phyloP scores from a whole-genome alignment of 2,113 vertebrate genomes.

The Heteronetta atricapilla region DNA sequence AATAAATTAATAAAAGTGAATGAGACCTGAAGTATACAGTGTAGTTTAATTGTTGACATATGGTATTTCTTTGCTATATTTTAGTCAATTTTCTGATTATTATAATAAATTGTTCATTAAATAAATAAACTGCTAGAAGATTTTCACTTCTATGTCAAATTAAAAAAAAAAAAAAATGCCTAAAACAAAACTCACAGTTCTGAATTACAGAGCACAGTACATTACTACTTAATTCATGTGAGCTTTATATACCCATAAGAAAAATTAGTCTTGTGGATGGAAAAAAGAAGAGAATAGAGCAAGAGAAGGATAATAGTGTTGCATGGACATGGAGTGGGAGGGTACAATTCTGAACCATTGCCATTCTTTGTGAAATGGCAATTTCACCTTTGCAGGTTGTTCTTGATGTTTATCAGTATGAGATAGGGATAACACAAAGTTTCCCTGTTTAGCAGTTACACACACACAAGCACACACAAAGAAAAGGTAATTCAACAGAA shows the following conservation, averaged over 20 bases:
- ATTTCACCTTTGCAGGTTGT: not conserved
- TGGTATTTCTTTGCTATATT: not conserved
- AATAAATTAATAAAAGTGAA: not conserved
- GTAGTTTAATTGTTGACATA: not conserved
- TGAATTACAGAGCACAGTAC: constrained; percentile 30
- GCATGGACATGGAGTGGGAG: not conserved
- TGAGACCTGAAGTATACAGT: not conserved
- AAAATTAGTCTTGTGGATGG: not conserved
- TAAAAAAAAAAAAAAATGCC: not conserved
- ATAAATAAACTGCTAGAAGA: not conserved
- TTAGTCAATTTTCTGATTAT: not conserved
- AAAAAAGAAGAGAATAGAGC: not conserved
- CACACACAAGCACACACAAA: not conserved
- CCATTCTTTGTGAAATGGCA: not conserved
- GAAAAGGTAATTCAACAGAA: not conserved
- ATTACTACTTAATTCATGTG: not conserved
- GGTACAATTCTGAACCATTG: not conserved
- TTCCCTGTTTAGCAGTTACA: not conserved
- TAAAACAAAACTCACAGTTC: constrained; percentile 6
- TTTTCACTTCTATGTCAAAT: not conserved
- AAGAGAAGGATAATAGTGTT: not conserved
- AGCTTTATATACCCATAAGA: not conserved
- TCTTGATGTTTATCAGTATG: not conserved
- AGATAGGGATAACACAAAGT: not conserved
- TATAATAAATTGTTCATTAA: constrained; percentile 31